Conservation (phyloP, 2,113 vertebrate species). For the Coryphaenoides rupestris region DNA sequence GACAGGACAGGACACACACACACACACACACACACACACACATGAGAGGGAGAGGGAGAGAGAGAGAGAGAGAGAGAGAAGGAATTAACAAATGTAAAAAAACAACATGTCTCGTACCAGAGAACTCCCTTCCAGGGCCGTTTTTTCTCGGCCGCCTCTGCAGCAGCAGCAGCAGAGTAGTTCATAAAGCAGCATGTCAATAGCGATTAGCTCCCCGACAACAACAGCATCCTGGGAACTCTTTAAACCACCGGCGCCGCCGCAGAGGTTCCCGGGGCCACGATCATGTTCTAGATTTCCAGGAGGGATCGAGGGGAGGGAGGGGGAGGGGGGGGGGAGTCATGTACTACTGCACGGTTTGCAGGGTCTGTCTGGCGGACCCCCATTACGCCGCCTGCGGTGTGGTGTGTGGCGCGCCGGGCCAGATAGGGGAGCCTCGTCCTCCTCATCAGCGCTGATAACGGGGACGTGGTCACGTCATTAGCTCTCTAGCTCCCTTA, state of each 20-base stretch:
- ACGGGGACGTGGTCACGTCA: slow-evolving; percentile 76
- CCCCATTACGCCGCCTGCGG: slow-evolving; percentile 65
- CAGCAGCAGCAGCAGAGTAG: slow-evolving; percentile 38
- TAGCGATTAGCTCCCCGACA: slow-evolving; percentile 58
- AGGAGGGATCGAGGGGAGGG: not conserved
- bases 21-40: no score
- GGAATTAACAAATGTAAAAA: not conserved
- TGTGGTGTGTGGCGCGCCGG: slow-evolving; percentile 60
- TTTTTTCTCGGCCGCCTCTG: slow-evolving; percentile 3
- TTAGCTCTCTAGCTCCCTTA: slow-evolving; percentile 70
- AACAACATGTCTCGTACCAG: slow-evolving; percentile 14
- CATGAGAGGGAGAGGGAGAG: no score
- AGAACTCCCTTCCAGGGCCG: slow-evolving; percentile 23
- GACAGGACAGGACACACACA: slow-evolving; percentile 20
- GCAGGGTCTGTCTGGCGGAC: slow-evolving; percentile 53
- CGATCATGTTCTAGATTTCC: slow-evolving; percentile 62
- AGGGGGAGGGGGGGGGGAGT: slow-evolving; percentile 11
- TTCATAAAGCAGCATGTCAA: slow-evolving; percentile 56
- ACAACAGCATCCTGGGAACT: slow-evolving; percentile 57
- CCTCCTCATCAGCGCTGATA: slow-evolving; percentile 74
- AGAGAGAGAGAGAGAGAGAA: no score
- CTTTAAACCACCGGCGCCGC: slow-evolving; percentile 21
- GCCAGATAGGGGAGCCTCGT: slow-evolving; percentile 61
- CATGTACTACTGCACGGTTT: slow-evolving; percentile 43
- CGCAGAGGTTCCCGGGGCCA: slow-evolving; percentile 52